Conservation (phyloP, 2,113 vertebrate genomes). For the Hydropotes inermis region DNA sequence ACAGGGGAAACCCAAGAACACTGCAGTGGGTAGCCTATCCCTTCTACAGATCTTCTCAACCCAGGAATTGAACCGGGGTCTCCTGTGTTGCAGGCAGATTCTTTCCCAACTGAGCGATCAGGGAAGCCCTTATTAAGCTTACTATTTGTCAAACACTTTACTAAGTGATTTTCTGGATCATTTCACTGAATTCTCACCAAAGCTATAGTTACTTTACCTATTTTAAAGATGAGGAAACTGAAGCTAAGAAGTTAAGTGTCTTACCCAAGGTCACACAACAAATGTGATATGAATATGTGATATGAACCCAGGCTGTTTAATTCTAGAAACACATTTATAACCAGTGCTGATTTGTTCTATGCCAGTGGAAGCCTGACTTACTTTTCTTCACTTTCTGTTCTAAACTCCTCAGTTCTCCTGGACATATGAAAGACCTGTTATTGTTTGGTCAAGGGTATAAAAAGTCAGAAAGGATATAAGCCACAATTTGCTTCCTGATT, state of each 20-base stretch:
- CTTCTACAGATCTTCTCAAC: background rate
- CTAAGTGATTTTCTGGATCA: background rate
- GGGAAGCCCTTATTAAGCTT: background rate
- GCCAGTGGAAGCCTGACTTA: background rate
- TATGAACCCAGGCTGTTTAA: background rate
- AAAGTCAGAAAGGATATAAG: background rate
- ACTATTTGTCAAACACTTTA: constrained; percentile 1
- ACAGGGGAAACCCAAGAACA: background rate
- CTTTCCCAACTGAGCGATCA: background rate
- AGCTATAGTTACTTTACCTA: background rate
- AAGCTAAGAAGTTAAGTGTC: background rate
- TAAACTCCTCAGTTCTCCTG: background rate
- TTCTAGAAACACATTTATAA: background rate
- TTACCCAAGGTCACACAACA: background rate
- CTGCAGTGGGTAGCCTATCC: background rate
- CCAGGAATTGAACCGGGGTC: background rate
- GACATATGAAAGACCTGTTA: background rate
- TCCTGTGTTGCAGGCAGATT: background rate
- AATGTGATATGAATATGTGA: background rate
- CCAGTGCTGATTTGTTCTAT: background rate
- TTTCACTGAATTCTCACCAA: background rate
- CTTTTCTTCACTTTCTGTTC: background rate
- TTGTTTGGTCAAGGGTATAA: background rate
- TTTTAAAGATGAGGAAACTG: background rate
- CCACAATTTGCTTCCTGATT: background rate